Conservation (phyloP, 1,140 invertebrate species). For the Nomia melanderi region DNA sequence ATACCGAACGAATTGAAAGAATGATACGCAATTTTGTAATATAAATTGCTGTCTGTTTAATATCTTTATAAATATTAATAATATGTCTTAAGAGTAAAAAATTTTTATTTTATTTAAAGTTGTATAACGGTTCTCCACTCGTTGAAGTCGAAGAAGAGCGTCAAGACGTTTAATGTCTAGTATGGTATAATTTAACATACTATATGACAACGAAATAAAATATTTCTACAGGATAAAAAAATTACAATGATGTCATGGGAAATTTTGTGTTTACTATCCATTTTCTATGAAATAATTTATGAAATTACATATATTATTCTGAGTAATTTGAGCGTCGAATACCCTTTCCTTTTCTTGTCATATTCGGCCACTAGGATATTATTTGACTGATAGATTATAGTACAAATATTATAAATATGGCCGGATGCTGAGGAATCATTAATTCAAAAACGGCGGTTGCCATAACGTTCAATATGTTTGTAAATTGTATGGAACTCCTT, state of each 20-base stretch:
- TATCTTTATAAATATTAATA: slow-evolving; percentile 9
- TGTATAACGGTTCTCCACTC: slow-evolving; percentile 1
- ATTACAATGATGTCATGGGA: slow-evolving; percentile 26
- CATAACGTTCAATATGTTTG: slow-evolving; percentile 35
- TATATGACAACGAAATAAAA: slow-evolving; percentile 32
- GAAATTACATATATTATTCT: slow-evolving; percentile 72
- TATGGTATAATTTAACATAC: neutral
- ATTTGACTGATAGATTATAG: slow-evolving; percentile 36
- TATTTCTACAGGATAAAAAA: slow-evolving; percentile 46
- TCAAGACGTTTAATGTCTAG: neutral
- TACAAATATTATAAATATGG: slow-evolving; percentile 68
- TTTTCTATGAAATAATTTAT: slow-evolving; percentile 72
- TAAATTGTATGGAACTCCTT: slow-evolving; percentile 41
- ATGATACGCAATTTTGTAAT: slow-evolving; percentile 23
- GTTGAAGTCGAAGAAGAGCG: neutral
- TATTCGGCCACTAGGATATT: slow-evolving; percentile 38
- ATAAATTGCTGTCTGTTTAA: slow-evolving; percentile 39
- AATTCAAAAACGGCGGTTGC: slow-evolving; percentile 53
- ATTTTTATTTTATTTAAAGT: slow-evolving; percentile 42
- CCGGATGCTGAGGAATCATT: slow-evolving; percentile 68
- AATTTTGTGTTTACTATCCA: slow-evolving; percentile 62
- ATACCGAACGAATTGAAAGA: slow-evolving; percentile 34
- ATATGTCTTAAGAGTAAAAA: slow-evolving; percentile 29
- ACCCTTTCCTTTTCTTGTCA: slow-evolving; percentile 48
- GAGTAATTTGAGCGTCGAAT: slow-evolving; percentile 69